Evolutionary conservation across 2,888 invertebrate species (phyloP), one percentile per base, ranked within the genome.

Genomic region (Halictus quadricinctus): DNA sequence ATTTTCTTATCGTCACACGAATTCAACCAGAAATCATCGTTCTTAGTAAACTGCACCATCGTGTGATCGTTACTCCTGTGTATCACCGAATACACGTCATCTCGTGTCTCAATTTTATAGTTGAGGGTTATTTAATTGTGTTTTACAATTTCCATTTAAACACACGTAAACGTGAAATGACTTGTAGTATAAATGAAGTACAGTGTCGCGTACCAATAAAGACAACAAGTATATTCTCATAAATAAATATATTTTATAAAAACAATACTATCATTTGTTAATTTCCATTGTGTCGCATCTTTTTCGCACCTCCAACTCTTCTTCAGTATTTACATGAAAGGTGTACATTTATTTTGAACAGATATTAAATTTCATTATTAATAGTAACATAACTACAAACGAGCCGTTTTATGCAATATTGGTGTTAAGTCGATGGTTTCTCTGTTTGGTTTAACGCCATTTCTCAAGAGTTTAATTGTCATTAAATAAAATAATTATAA

Each of bases 171-270:
- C 29, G 12, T 18, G 18, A 72, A 29, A 72, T 25, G 1, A 13
- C 21, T 15, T 29, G 5, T 74, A 43, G 43, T 70, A 46, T 2
- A 2, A 73, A 81, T 75, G 60, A 75, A 81, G 48, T 75, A 29
- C 43, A 72, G 25, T 36, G 29, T 36, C 18, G 70, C 21, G 25
- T 25, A 46, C 36, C 58, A 76, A 74, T 58, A 72, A 72, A 50
- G 25, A n/a, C 18, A 36, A 74, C 36, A 79, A 21, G 29, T 81
- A 73, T 81, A 81, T 81, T 85, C 80, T 80, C 41, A 69, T 86
- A 81, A 86, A 86, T 83, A 86, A 80, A 70, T 86, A 86, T 80
- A 86, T 80, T 70, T 83, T 86, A 80, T 73, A 83, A 81, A 76
- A 79, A 85, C 64, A 74, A 76, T 81, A 48, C n/a, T 69, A 60